phyloP scores from a whole-genome alignment of 1,140 invertebrate species.

The Araneus ventricosus region DNA sequence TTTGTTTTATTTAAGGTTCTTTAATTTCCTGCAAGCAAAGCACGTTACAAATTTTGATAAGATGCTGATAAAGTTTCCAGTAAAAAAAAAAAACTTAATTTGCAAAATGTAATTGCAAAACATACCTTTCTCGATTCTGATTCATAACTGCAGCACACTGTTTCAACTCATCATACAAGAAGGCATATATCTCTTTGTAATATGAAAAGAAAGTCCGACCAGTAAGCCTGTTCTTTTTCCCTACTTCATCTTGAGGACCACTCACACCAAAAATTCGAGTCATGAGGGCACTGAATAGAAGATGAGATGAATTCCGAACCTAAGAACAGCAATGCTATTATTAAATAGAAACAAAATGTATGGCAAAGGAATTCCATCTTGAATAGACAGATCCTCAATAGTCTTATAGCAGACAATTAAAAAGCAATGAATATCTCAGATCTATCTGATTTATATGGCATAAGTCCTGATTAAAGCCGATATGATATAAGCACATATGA shows the following conservation, averaged over 20 bases:
- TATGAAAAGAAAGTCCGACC: slow-evolving; percentile 90
- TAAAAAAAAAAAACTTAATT: no score
- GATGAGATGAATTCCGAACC: slow-evolving; percentile 90
- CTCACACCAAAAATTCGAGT: slow-evolving; percentile 94
- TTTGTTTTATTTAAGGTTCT: no score
- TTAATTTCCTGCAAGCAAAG: no score
- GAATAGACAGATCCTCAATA: background rate
- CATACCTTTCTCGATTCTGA: slow-evolving; percentile 27
- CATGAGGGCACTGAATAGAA: slow-evolving; percentile 91
- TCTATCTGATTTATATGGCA: background rate
- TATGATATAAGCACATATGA: no score
- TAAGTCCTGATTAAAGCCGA: background rate
- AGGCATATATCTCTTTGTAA: slow-evolving; percentile 89
- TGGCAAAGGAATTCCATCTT: background rate
- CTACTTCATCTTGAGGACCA: slow-evolving; percentile 85
- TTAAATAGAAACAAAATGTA: background rate
- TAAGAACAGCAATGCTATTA: slow-evolving; percentile 73
- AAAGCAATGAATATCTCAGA: background rate
- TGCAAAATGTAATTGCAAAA: no score
- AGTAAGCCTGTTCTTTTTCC: slow-evolving; percentile 87
- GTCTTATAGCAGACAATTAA: background rate
- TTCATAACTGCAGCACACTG: slow-evolving; percentile 55
- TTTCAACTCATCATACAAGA: slow-evolving; percentile 86
- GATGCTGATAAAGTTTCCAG: no score
- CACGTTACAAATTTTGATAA: no score